Conservation (phyloP, 2,113 vertebrate genomes). For the Festucalex cinctus region DNA sequence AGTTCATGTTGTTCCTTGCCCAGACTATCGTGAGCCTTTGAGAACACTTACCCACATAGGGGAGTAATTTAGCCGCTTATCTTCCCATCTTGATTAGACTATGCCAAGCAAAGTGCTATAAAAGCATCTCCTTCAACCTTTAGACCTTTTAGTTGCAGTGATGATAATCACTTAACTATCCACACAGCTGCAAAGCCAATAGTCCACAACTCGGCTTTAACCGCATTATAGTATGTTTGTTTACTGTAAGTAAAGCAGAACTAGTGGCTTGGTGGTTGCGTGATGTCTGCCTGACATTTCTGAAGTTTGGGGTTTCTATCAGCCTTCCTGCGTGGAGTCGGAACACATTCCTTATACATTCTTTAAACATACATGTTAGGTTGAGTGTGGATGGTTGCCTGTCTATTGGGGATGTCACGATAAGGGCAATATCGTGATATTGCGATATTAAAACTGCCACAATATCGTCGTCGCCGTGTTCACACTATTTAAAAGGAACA, state of each 20-base stretch:
- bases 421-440: no score
- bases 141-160: slow-evolving; percentile 48
- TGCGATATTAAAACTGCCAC: no score
- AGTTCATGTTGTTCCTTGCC: neutral
- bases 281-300: no score
- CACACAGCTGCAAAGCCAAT: slow-evolving; percentile 31
- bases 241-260: neutral
- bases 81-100: slow-evolving; percentile 35
- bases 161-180: slow-evolving; percentile 35
- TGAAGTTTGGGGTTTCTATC: no score
- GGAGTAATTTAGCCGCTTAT: slow-evolving; percentile 38
- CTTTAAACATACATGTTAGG: no score
- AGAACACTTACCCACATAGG: slow-evolving; percentile 18
- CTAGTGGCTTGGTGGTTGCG: neutral
- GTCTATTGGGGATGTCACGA: no score
- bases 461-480: no score
- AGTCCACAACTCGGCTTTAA: slow-evolving; percentile 38
- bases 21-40: neutral
- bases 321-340: no score
- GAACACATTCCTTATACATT: no score
- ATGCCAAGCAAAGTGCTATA: slow-evolving; percentile 24
- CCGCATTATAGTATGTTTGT: neutral
- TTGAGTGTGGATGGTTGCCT: no score
- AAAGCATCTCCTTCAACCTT: slow-evolving; percentile 56
- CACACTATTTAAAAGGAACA: no score